Evolutionary conservation across 2,888 invertebrate species (phyloP).

Genomic region (Agapostemon virescens): DNA sequence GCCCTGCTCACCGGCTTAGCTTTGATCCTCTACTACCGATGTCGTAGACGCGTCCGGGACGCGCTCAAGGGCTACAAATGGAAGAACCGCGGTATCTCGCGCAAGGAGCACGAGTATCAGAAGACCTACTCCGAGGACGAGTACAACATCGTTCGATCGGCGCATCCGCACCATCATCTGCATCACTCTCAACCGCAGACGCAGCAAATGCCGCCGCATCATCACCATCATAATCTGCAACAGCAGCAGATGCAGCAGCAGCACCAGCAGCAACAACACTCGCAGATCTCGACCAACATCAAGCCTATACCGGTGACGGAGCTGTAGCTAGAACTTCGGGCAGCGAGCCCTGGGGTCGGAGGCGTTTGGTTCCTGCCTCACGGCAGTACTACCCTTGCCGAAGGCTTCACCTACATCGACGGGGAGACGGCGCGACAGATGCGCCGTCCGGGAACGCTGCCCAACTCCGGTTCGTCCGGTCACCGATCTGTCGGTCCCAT

Average conservation of each 20-base stretch:
- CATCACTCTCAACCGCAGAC: constrained; percentile 78
- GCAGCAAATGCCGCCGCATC: constrained; percentile 80
- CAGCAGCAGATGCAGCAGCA: constrained; percentile 77
- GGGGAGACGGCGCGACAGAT: constrained; percentile 84
- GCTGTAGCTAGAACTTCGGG: constrained; percentile 97
- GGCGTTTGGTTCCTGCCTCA: constrained; percentile 88
- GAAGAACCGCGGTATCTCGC: constrained; percentile 87
- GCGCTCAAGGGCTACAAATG: constrained; percentile 91
- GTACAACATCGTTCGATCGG: constrained; percentile 88
- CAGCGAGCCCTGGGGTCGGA: constrained; percentile 86
- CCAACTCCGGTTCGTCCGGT: constrained; percentile 66
- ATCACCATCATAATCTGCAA: constrained; percentile 69
- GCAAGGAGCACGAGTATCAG: constrained; percentile 93
- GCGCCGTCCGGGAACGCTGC: constrained; percentile 80
- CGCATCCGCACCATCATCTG: constrained; percentile 82
- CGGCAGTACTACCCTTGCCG: constrained; percentile 85
- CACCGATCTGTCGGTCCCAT: constrained; percentile 52
- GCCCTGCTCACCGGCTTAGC: constrained; percentile 87
- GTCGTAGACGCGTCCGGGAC: constrained; percentile 90
- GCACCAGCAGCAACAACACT: constrained; percentile 80
- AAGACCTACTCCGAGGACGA: constrained; percentile 95
- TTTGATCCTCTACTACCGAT: constrained; percentile 87
- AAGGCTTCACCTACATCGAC: constrained; percentile 89
- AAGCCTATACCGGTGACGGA: constrained; percentile 94
- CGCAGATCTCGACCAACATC: constrained; percentile 78